Conservation (phyloP, 1,140 invertebrate species). For the Agrypnia vestita region DNA sequence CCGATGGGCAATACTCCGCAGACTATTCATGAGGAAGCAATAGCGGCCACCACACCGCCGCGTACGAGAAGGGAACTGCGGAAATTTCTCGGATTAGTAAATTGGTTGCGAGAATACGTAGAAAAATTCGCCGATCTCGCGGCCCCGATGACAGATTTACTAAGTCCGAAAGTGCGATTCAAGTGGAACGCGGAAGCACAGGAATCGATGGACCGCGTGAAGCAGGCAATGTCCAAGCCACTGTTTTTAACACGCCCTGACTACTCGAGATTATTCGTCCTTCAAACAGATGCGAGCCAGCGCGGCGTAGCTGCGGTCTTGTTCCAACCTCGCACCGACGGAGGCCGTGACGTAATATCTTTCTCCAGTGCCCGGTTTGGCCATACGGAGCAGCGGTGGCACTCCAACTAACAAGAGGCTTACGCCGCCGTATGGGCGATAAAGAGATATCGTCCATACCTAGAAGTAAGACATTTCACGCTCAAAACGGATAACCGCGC, state of each 20-base stretch:
- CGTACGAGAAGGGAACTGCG: too few relatives aligned
- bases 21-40: neutral
- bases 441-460: constrained; percentile 6
- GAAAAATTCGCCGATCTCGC: neutral
- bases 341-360: neutral
- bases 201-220: too few relatives aligned
- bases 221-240: neutral
- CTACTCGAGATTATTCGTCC: neutral
- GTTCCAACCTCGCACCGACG: neutral
- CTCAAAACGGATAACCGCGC: neutral
- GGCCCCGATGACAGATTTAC: too few relatives aligned
- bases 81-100: neutral
- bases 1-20: neutral
- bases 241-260: neutral
- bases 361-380: neutral
- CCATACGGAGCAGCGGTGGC: neutral
- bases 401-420: constrained; percentile 25
- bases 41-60: neutral
- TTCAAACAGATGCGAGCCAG: constrained; percentile 17
- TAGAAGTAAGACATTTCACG: neutral
- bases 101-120: constrained; percentile 18
- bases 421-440: constrained; percentile 21
- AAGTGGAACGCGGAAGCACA: too few relatives aligned
- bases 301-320: neutral
- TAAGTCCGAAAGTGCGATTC: too few relatives aligned